Evolutionary conservation across 2,797 vertebrate genomes (phyloP).

Genomic region (Dryobates pubescens): DNA sequence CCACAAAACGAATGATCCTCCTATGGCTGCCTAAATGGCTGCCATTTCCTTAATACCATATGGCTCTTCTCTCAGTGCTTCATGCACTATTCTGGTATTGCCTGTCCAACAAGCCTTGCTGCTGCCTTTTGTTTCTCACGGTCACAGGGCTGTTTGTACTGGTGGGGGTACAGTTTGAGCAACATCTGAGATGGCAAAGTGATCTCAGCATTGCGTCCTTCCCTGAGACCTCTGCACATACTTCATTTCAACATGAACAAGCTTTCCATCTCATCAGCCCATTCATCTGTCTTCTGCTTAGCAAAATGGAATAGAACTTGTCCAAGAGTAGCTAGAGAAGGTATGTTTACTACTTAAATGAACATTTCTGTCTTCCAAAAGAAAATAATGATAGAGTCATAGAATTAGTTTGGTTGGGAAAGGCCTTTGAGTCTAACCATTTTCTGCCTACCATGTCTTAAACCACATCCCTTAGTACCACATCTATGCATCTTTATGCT

Average conservation of each 20-base stretch:
- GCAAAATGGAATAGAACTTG: not conserved
- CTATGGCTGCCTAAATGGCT: not conserved
- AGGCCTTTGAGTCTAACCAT: too few relatives aligned
- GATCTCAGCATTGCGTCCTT: not conserved
- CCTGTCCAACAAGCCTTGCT: not conserved
- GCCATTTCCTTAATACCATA: not conserved
- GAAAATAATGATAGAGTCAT: not conserved
- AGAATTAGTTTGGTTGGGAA: too few relatives aligned
- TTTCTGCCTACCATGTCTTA: too few relatives aligned
- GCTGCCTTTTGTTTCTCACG: not conserved
- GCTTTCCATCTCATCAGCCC: not conserved
- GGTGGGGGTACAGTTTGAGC: not conserved
- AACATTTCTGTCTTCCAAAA: not conserved
- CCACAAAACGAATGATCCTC: slow-evolving; percentile 29
- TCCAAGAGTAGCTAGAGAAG: not conserved
- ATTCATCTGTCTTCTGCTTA: not conserved
- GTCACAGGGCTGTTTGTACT: not conserved
- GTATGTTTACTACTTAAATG: not conserved
- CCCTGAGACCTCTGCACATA: not conserved
- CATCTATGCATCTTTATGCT: not conserved
- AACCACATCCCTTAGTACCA: too few relatives aligned
- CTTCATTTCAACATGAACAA: not conserved
- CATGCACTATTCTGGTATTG: not conserved
- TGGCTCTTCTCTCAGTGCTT: not conserved
- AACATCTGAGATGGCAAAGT: not conserved